phyloP scores from a whole-genome alignment of 2,797 vertebrate species.

The Lepilemur septentrionalis region DNA sequence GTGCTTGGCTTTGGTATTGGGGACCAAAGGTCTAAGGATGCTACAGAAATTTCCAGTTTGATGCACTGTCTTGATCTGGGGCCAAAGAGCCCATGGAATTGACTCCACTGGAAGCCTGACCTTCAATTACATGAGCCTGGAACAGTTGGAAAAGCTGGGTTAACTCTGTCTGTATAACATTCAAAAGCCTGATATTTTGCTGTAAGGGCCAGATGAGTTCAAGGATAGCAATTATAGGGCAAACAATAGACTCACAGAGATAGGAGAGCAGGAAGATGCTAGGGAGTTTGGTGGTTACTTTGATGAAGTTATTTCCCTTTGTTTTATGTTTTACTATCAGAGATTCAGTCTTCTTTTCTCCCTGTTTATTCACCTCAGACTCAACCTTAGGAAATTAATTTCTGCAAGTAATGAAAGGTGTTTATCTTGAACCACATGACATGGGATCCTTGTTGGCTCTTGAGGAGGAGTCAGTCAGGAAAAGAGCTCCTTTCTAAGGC shows the following conservation, averaged over 20 bases:
- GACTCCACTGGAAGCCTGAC: not conserved
- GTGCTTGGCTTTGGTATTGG: not conserved
- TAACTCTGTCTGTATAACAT: not conserved
- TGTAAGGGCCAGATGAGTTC: not conserved
- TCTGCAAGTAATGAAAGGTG: not conserved
- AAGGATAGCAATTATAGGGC: not conserved
- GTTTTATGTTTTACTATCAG: not conserved
- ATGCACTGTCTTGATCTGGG: not conserved
- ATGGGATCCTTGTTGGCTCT: not conserved
- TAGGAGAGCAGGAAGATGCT: not conserved
- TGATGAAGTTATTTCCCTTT: not conserved
- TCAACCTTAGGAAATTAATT: not conserved
- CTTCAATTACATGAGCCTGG: not conserved
- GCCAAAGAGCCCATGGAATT: not conserved
- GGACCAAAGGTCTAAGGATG: not conserved
- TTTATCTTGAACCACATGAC: not conserved
- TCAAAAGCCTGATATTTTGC: not conserved
- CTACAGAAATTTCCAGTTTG: not conserved
- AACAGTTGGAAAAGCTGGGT: not conserved
- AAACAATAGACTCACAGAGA: not conserved
- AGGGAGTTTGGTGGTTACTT: not conserved
- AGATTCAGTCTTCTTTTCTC: constrained; percentile 14
- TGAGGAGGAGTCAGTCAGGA: not conserved
- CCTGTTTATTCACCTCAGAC: not conserved
- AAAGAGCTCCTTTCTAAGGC: not conserved